Percentiles rank a stretch among this genome's conserved stretches.
These are phyloP conservation scores for Callaeas wilsoni DNA, from an alignment of 2,113 vertebrate genomes.

Conservation along the genomic window DNA sequence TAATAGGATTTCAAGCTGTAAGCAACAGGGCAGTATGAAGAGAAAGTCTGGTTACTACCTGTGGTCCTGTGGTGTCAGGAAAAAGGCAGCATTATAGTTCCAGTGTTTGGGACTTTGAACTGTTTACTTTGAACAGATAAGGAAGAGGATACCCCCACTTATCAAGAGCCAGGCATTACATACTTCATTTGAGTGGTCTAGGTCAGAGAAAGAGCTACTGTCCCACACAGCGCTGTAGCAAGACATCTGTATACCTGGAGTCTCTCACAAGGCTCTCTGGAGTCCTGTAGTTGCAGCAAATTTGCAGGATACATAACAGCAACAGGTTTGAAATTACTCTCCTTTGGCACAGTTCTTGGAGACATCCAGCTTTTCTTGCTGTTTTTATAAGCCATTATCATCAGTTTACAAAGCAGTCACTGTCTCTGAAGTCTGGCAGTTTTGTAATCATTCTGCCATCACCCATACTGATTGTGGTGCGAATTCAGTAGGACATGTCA, in stretches of 20 bases:
- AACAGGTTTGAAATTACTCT: background rate
- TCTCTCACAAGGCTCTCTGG: background rate
- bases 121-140: background rate
- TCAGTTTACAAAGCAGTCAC: background rate
- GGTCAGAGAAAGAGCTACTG: background rate
- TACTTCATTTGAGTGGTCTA: background rate
- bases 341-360: background rate
- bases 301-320: background rate
- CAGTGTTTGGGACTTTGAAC: background rate
- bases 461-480: background rate
- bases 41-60: background rate
- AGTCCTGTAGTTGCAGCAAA: background rate
- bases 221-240: background rate
- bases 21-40: background rate
- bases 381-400: background rate
- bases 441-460: background rate
- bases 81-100: background rate
- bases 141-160: background rate
- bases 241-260: background rate
- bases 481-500: rapidly evolving
- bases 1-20: background rate
- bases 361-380: background rate
- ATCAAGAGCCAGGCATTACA: background rate
- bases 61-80: background rate
- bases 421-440: background rate